Base-by-base conservation (phyloP, 2,797 vertebrate genomes). In the Hydrophis major region DNA sequence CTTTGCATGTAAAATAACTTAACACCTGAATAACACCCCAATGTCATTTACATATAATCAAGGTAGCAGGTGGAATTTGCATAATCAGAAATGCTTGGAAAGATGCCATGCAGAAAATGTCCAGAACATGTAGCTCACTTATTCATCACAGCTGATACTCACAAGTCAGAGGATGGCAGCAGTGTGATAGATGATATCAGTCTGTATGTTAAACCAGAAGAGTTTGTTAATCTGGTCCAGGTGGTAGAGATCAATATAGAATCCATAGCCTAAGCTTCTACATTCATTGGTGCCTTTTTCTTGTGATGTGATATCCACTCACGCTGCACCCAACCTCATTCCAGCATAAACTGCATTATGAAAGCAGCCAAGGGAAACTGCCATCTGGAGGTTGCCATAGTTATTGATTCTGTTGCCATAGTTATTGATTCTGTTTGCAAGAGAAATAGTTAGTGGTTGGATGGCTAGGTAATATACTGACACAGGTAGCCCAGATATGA, bases 31-130 rank as follows among this genome's bases (percentile, higher is more conserved):
- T 61, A 42, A 61, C 47, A 86, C 56, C 86, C 56, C 60, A 69
- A 91, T 91, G 56, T 32, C 89, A 93, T 93, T 93, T 93, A 93
- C 86, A 93, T 88, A 93, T 89, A 93, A 93, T 91, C 93, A 93
- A 89, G 69, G 32, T 50, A 63, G 87, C 90, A 91, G 90, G 69
- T 91, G 18, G 47, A 89, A 89, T 93, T 56, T 93, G 59, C 69
- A 91, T 93, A 91, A 93, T 93, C 93, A 89, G 74, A 63, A 93
- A 86, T 89, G 47, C 69, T 50, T 83, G 57, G 32, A 60, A 86
- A 7, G 57, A 59, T 88, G 55, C n/a, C 87, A 93, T 91, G 47
- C 12, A 89, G 69, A 89, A 60, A 83, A n/a, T 27, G 4, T 89
- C 10, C 37, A 57, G 16, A 89, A 27, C 74, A 78, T 53, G 57